Evolutionary conservation across 2,113 vertebrate species (phyloP).

Genomic region (Xiphophorus hellerii): DNA sequence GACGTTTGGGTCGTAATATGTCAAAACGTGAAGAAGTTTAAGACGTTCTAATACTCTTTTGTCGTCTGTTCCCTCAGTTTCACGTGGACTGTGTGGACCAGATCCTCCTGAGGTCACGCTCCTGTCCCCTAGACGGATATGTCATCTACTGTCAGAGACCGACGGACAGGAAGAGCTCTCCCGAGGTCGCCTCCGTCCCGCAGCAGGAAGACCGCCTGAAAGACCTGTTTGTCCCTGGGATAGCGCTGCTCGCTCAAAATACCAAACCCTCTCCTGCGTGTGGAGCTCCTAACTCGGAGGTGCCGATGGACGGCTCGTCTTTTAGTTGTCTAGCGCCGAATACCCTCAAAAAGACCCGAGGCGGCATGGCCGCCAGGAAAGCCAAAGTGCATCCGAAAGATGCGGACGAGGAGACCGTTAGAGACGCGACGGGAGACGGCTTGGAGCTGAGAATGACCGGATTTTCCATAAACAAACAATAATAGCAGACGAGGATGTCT

Average conservation of each 20-base stretch:
- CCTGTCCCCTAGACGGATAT: constrained; percentile 79
- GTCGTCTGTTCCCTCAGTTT: constrained; percentile 68
- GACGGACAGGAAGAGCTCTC: constrained; percentile 16
- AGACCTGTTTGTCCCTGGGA: constrained; percentile 75
- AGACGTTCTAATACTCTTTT: too few relatives aligned
- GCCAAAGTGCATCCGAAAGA: not conserved
- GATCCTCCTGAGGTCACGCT: constrained; percentile 71
- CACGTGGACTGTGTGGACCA: constrained; percentile 77
- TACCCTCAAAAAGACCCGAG: not conserved
- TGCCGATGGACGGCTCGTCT: not conserved
- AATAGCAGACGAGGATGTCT: not conserved
- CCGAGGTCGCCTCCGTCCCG: constrained; percentile 21
- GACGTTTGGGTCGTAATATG: too few relatives aligned
- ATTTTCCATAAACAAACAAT: not conserved
- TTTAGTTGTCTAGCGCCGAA: not conserved
- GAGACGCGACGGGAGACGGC: not conserved
- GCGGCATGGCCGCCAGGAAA: not conserved
- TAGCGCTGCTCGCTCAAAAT: constrained; percentile 52
- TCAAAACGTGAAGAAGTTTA: too few relatives aligned
- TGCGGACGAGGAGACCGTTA: not conserved
- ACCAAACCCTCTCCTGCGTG: not conserved
- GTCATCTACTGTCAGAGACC: constrained; percentile 73
- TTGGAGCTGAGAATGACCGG: constrained; percentile 31
- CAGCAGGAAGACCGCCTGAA: constrained; percentile 40
- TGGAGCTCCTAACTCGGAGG: constrained; percentile 19